phyloP scores from a whole-genome alignment of 2,888 invertebrate species.

The Thera britannica region DNA sequence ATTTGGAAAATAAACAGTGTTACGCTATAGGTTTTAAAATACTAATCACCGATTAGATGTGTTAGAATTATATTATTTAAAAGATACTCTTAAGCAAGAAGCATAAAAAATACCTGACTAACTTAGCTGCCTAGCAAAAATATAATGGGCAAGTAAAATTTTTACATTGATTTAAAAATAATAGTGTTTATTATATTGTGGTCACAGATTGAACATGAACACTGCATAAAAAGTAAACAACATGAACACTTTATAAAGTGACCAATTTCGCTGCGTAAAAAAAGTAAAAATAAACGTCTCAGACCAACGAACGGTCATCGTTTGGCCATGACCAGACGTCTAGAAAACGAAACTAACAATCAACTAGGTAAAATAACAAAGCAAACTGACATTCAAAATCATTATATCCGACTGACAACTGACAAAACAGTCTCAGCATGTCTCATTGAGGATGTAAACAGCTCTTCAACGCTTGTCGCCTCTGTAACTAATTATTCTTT shows the following conservation, averaged over 20 bases:
- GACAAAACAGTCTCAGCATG: constrained; percentile 35
- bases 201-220: not conserved
- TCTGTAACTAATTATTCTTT: constrained; percentile 43
- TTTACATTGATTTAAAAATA: too few species aligned
- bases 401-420: constrained; percentile 23
- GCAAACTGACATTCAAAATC: constrained; percentile 23
- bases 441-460: constrained; percentile 36
- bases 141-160: too few species aligned
- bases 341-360: constrained; percentile 5
- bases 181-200: not conserved
- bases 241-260: not conserved
- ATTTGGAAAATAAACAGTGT: too few species aligned
- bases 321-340: constrained; percentile 28
- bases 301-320: constrained; percentile 24
- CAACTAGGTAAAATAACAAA: constrained; percentile 1
- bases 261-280: constrained; percentile 16
- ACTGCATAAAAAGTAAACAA: too few species aligned
- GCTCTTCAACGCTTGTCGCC: constrained; percentile 38
- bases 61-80: too few species aligned
- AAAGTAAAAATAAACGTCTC: constrained; percentile 21
- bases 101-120: too few species aligned
- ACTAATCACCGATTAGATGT: too few species aligned
- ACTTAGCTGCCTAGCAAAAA: too few species aligned
- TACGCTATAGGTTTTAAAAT: too few species aligned
- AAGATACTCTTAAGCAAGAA: too few species aligned